A percentile compares a stretch with the other conserved stretches of the same genome.
phyloP scores from a whole-genome alignment of 1,140 invertebrate species.

The Mycetomoellerius zeteki region DNA sequence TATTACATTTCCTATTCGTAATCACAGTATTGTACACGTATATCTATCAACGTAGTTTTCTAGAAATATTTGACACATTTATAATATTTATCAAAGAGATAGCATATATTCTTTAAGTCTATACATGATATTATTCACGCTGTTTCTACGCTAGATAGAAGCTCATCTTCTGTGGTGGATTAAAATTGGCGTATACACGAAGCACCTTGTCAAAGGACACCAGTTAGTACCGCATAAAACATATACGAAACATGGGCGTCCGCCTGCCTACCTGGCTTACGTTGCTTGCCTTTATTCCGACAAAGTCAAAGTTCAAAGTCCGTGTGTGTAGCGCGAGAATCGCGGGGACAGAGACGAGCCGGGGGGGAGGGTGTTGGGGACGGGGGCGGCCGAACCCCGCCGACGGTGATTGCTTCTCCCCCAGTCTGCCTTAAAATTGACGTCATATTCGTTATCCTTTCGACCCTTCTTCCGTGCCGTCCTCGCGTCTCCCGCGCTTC shows the following conservation, averaged over 20 bases:
- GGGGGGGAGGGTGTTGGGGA: constrained; percentile 10
- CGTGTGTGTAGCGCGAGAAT: constrained; percentile 75
- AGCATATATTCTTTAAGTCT: constrained; percentile 1
- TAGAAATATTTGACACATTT: constrained; percentile 9
- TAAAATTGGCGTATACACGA: constrained; percentile 62
- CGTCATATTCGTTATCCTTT: constrained; percentile 86
- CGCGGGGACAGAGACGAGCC: constrained; percentile 52
- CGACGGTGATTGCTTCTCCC: constrained; percentile 83
- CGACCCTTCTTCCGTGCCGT: constrained; percentile 83
- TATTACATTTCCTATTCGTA: not conserved
- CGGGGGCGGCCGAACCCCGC: constrained; percentile 74
- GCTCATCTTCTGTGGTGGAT: constrained; percentile 56
- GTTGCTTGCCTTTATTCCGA: constrained; percentile 75
- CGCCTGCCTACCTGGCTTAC: constrained; percentile 75
- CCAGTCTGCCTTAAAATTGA: constrained; percentile 85
- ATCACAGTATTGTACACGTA: not conserved
- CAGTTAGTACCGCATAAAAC: constrained; percentile 73
- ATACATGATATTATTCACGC: constrained; percentile 51
- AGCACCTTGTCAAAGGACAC: constrained; percentile 70
- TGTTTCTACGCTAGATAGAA: constrained; percentile 52
- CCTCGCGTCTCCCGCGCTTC: constrained; percentile 73
- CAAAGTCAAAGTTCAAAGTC: constrained; percentile 80
- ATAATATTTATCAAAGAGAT: not conserved
- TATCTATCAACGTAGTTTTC: not conserved
- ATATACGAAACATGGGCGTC: constrained; percentile 64